Evolutionary conservation across 2,797 vertebrate genomes (phyloP), one percentile per base, ranked within the genome.

Genomic region (Gypaetus barbatus): DNA sequence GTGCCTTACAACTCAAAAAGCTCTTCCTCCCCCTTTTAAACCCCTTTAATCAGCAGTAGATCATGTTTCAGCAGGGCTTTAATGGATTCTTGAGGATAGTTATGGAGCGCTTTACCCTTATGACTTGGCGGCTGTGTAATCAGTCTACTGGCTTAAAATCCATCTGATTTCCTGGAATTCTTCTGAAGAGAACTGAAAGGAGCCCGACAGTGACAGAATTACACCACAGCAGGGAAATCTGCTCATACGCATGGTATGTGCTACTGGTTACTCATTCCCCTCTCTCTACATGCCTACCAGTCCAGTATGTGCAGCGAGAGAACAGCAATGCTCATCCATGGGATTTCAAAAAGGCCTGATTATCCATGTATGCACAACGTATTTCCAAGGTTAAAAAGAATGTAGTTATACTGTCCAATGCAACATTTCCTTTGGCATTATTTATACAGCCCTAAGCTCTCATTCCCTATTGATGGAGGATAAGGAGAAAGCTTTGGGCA

Each of bases 121-220:
- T 43, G 76, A 63, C 75, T 95, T 85, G 75, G 75, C 0, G 11
- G 60, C 78, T 91, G 35, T 92, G 44, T 83, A 81, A 92, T 91
- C 79, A 79, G 64, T 80, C 75, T 88, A 68, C 76, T 69, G 71
- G 81, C 75, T 95, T 84, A 70, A 94, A 95, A 94, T 70, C 44
- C 88, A 77, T 87, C 75, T 33, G 49, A 92, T 96, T 96, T 95
- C 94, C 81, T 69, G 89, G 89, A 94, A 92, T 95, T 93, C 81
- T 85, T 83, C 94, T 93, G 89, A 85, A 64, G 71, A 84, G 56
- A 84, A 44, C 65, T 41, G 79, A 95, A 90, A 95, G 70, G 68
- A 95, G 33, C 33, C 86, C 0, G 3, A n/a, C 33, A 78, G 71
- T 63, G 92, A 78, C 49, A 87, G 89, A 89, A 89, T 87, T 87